These are phyloP conservation scores for Centropyge bicolor DNA, from an alignment of 2,797 vertebrate species.

Conservation along the genomic window DNA sequence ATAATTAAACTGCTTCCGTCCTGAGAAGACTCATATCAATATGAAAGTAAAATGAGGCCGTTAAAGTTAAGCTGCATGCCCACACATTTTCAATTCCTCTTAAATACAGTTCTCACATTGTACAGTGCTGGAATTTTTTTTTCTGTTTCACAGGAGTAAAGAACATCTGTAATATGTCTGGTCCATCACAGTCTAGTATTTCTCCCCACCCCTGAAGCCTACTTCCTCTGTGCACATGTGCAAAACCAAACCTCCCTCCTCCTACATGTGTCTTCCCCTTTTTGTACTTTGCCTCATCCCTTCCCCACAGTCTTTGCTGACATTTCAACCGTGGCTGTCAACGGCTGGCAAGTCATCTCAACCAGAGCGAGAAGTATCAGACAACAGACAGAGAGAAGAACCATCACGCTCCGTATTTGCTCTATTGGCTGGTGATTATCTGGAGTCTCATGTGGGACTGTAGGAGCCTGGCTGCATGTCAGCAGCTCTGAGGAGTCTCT, in stretches of 20 bases:
- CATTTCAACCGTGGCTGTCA: conserved; percentile 47
- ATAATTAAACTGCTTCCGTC: background rate
- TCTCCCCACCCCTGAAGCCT: conserved; percentile 33
- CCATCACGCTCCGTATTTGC: background rate
- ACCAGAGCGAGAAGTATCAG: background rate
- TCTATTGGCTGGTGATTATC: background rate
- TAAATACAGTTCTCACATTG: rapidly evolving
- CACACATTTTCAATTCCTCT: background rate
- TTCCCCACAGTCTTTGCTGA: conserved; percentile 31
- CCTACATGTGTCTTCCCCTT: conserved; percentile 49
- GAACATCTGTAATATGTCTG: conserved; percentile 2
- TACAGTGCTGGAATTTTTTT: background rate
- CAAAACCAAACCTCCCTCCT: conserved; percentile 52
- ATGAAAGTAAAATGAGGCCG: background rate
- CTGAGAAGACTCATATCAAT: background rate
- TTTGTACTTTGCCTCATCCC: conserved; percentile 36
- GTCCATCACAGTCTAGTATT: background rate
- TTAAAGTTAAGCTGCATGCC: background rate
- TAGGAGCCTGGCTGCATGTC: conserved; percentile 21
- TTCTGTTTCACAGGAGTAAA: background rate
- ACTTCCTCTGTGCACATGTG: conserved; percentile 51
- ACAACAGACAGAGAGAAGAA: background rate
- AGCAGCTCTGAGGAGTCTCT: conserved; percentile 41
- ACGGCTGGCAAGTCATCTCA: conserved; percentile 9
- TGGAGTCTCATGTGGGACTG: conserved; percentile 29